phyloP scores from a whole-genome alignment of 2,888 invertebrate genomes.

The Pachymerium ferrugineum region DNA sequence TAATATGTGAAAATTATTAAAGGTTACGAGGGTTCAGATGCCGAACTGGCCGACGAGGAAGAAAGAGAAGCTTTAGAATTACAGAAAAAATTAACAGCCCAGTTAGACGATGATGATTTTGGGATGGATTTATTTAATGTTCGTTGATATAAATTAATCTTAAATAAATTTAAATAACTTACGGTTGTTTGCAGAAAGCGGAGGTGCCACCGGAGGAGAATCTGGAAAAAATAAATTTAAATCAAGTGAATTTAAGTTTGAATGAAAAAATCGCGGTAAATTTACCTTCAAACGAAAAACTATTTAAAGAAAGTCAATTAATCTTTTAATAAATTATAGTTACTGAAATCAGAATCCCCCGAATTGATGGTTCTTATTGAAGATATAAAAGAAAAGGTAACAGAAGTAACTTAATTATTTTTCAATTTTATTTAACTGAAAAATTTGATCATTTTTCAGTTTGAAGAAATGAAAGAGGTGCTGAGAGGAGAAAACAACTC shows the following conservation, averaged over 20 bases:
- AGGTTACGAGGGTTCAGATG: constrained; percentile 56
- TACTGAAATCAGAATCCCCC: constrained; percentile 79
- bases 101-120: constrained; percentile 73
- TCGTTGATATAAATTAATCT: neutral
- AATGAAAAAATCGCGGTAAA: constrained; percentile 62
- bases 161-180: constrained; percentile 26
- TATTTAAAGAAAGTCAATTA: neutral
- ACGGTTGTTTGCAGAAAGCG: constrained; percentile 37
- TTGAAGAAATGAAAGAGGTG: constrained; percentile 44
- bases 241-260: constrained; percentile 67
- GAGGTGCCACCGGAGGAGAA: neutral
- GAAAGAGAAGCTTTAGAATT: constrained; percentile 77
- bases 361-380: constrained; percentile 72
- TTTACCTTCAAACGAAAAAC: neutral
- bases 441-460: constrained; percentile 4
- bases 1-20: no score
- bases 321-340: constrained; percentile 40
- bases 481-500: constrained; percentile 51
- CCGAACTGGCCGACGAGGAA: constrained; percentile 69
- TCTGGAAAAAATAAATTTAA: constrained; percentile 59
- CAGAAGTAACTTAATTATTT: constrained; percentile 19
- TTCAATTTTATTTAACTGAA: neutral
- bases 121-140: constrained; percentile 56
- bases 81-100: constrained; percentile 67
- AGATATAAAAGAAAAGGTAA: constrained; percentile 67